These are phyloP conservation scores for Holacanthella duospinosa DNA, from an alignment of 2,888 invertebrate species.

Conservation along the genomic window DNA sequence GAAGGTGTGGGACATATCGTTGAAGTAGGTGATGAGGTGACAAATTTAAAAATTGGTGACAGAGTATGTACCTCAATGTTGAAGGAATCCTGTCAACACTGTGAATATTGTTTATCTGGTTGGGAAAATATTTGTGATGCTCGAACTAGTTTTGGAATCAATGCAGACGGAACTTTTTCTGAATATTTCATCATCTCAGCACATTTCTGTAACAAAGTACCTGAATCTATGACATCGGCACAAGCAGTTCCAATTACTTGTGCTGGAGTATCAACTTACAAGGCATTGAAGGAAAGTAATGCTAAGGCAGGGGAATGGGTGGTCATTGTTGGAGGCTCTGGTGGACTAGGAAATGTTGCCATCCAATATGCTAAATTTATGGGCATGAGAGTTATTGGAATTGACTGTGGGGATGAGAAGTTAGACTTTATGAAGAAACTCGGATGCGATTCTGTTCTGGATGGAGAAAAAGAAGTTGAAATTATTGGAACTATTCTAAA, in stretches of 20 bases:
- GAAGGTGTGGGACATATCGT: slow-evolving; percentile 11
- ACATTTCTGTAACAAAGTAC: neutral
- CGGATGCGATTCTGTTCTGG: neutral
- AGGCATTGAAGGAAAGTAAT: slow-evolving; percentile 7
- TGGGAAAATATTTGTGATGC: slow-evolving; percentile 9
- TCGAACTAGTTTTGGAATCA: neutral
- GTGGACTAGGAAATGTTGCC: slow-evolving; percentile 7
- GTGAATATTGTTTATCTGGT: slow-evolving; percentile 9
- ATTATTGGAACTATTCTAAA: neutral
- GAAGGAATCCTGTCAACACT: slow-evolving; percentile 6
- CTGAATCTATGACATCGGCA: neutral
- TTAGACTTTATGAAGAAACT: slow-evolving; percentile 1
- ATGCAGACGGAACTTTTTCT: slow-evolving; percentile 5
- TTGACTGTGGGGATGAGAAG: slow-evolving; percentile 5
- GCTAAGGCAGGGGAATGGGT: slow-evolving; percentile 12
- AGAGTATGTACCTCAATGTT: slow-evolving; percentile 7
- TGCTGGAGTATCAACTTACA: slow-evolving; percentile 10
- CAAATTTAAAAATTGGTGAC: neutral
- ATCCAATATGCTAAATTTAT: slow-evolving; percentile 12
- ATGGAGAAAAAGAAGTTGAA: neutral
- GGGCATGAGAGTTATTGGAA: slow-evolving; percentile 13
- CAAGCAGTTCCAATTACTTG: slow-evolving; percentile 11
- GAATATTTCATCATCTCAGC: slow-evolving; percentile 1
- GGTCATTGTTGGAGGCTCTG: slow-evolving; percentile 11
- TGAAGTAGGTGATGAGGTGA: neutral